Conservation (phyloP, 2,113 vertebrate species). For the Chamaetylas fuelleborni region DNA sequence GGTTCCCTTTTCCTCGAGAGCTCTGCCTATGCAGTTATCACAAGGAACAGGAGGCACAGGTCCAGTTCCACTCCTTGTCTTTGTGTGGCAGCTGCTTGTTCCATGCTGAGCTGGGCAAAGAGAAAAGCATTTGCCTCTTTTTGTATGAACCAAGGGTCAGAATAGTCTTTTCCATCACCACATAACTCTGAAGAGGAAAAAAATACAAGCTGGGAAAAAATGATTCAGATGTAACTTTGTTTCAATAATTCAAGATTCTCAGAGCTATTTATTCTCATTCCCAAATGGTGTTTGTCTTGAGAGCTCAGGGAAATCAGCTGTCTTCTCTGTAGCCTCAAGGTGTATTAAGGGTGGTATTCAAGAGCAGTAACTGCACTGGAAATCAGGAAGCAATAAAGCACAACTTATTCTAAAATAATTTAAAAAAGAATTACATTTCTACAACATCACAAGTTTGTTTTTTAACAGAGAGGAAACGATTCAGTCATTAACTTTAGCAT, state of each 20-base stretch:
- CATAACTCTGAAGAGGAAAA: background rate
- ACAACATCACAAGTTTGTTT: background rate
- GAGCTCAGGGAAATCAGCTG: slow-evolving; percentile 18
- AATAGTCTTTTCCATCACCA: background rate
- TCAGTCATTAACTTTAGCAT: background rate
- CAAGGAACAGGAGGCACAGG: accelerated
- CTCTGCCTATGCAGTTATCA: background rate
- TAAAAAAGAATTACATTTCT: background rate
- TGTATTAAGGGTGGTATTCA: background rate
- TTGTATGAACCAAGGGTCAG: background rate
- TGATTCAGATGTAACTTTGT: background rate
- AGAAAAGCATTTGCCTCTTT: background rate
- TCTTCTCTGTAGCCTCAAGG: slow-evolving; percentile 18
- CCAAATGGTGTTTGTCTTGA: slow-evolving; percentile 32
- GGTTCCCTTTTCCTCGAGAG: no score
- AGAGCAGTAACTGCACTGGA: background rate
- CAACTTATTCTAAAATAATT: background rate
- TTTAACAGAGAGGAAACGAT: background rate
- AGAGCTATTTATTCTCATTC: slow-evolving; percentile 40
- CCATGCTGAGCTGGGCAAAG: background rate
- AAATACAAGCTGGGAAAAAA: background rate
- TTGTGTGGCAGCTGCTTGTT: background rate
- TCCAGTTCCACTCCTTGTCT: background rate
- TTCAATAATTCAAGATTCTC: slow-evolving; percentile 63
- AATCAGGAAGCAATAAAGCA: background rate